Base-by-base conservation (phyloP, 2,888 invertebrate genomes). In the Poecilobothrus nobilitatus region DNA sequence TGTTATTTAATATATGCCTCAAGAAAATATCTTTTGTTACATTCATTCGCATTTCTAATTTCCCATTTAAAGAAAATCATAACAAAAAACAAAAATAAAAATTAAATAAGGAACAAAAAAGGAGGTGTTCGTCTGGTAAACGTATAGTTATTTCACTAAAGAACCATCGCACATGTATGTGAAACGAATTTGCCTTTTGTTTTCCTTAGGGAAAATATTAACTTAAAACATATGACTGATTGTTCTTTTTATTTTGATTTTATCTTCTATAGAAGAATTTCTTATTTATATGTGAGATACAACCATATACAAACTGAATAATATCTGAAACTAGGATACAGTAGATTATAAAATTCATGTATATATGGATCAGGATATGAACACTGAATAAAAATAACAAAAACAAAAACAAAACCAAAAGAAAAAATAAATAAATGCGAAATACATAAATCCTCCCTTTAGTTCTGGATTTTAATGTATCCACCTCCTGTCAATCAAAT, bases 401-500 rank as follows among this genome's bases (percentile, higher is more conserved):
- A 27, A 27, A 27, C 5, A 27, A 27, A 27, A 27, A 3, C 10
- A 10, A 3, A 10, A 44, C 15, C 15, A 44, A 44, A n/a, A n/a
- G n/a, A n/a, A n/a, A n/a, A n/a, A n/a, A n/a, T n/a, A n/a, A n/a
- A 44, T 3, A 15, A 44, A 53, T 53, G 53, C 53, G 53, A 53
- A 27, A 53, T 53, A 53, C 6, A 53, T 53, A 53, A 53, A 53
- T 70, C 71, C 69, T 68, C 68, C 70, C 62, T 68, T 68, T 63
- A 66, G 64, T 68, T 68, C 66, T 62, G 44, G 65, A 5, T 44
- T 70, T 69, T 66, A 68, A 70, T 70, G 71, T 71, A 71, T 70
- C 71, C 72, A 72, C 72, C 72, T 70, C 72, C 72, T 72, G 72
- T 72, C 72, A 72, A 72, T 72, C 72, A 72, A 72, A 71, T 66